phyloP scores from a whole-genome alignment of 2,888 invertebrate species.

The Amphipoea oculea region DNA sequence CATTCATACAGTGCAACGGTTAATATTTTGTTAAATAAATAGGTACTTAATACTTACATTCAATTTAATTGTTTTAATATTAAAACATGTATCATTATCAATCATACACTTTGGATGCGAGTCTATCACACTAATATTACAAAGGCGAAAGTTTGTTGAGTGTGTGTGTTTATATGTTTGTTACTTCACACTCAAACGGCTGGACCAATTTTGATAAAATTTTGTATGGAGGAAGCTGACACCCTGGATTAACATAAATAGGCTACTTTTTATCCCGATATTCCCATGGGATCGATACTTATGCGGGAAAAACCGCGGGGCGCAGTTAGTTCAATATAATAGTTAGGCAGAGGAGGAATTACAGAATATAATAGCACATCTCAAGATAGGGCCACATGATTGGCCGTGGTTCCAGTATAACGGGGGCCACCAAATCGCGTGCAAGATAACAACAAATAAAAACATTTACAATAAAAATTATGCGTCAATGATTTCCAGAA shows the following conservation, averaged over 20 bases:
- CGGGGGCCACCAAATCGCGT: neutral
- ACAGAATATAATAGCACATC: slow-evolving; percentile 1
- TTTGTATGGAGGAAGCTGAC: too few relatives aligned
- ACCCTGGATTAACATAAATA: too few relatives aligned
- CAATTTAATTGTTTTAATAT: slow-evolving; percentile 17
- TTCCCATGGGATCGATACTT: too few relatives aligned
- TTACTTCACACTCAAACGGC: too few relatives aligned
- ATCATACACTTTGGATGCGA: neutral
- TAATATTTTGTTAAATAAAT: slow-evolving; percentile 24
- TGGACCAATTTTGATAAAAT: too few relatives aligned
- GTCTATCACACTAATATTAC: neutral
- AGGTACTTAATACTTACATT: slow-evolving; percentile 20
- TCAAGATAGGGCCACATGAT: neutral
- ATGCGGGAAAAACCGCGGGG: too few relatives aligned
- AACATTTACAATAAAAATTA: slow-evolving; percentile 28
- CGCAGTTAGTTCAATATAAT: neutral
- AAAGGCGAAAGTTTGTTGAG: too few relatives aligned
- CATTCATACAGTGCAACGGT: slow-evolving; percentile 33
- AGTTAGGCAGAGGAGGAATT: neutral
- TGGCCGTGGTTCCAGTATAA: neutral
- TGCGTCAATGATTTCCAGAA: slow-evolving; percentile 34
- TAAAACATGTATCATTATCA: neutral
- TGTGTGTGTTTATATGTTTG: too few relatives aligned
- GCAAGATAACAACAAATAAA: slow-evolving; percentile 16
- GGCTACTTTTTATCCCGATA: too few relatives aligned